A percentile compares a stretch with the other conserved stretches of the same genome.
These are phyloP conservation scores for Cecidostiba fungosa DNA, from an alignment of 2,888 invertebrate genomes.

Conservation along the genomic window DNA sequence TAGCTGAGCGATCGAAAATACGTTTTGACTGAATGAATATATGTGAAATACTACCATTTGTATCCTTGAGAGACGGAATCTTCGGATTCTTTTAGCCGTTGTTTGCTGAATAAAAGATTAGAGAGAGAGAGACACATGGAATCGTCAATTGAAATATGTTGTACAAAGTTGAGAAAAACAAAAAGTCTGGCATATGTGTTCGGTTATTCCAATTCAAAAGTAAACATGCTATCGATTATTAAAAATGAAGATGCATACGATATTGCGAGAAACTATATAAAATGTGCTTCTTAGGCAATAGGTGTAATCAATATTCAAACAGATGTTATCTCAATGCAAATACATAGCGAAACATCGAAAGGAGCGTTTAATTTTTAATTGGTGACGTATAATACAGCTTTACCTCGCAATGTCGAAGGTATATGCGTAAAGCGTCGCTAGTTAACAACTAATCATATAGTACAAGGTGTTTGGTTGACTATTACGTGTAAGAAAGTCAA, in stretches of 20 bases:
- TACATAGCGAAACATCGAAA: background rate
- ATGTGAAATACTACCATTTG: background rate
- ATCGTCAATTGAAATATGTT: background rate
- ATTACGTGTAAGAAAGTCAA: background rate
- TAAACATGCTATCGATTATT: conserved; percentile 7
- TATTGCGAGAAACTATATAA: background rate
- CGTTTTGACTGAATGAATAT: background rate
- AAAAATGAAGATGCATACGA: background rate
- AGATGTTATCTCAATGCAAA: background rate
- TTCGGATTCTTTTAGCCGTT: background rate
- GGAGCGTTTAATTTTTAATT: background rate
- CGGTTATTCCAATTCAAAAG: background rate
- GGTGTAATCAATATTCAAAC: conserved; percentile 15
- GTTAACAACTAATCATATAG: background rate
- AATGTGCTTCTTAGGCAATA: conserved; percentile 4
- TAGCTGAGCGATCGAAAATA: background rate
- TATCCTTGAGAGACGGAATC: background rate
- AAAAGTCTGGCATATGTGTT: background rate
- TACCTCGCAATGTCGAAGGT: background rate
- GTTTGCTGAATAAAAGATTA: background rate
- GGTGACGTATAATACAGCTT: background rate
- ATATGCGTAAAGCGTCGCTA: background rate
- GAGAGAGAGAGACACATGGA: background rate
- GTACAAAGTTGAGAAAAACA: background rate
- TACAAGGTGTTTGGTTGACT: background rate